Base-by-base conservation (phyloP, 2,113 vertebrate species). In the Tenrec ecaudatus region DNA sequence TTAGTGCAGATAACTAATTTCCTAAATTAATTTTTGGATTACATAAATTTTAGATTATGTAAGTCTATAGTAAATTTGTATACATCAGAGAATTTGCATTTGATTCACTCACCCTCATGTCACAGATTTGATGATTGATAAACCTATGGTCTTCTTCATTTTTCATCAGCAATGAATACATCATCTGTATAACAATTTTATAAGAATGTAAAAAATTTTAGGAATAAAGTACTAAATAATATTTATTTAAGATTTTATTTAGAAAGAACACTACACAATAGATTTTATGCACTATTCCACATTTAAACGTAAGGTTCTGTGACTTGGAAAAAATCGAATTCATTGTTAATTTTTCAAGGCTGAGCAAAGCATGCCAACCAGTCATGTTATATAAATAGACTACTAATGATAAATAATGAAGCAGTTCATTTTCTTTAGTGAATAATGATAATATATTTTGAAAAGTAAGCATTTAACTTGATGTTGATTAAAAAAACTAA, bases 341-440 rank as follows among this genome's bases (percentile, higher is more conserved):
- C 91, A 95, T 92, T 95, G 92, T 95, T 96, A 97, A 96, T 97
- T 97, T 98, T 96, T 96, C 95, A 96, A 97, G 97, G 95, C 93
- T 95, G 76, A 96, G 96, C 83, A 94, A 97, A 96, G 87, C 38
- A 73, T 93, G 87, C 96, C 95, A 96, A 88, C 81, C 53, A 95
- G 91, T 96, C 92, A 95, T 0, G 0, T 85, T 90, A 95, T 43
- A 94, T 96, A 97, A 97, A 97, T 97, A 93, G 90, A 85, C 88
- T 75, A 97, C 85, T 95, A 97, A 94, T 83, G 85, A 97, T 97
- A 96, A 97, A 96, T 97, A 97, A 97, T 97, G 93, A 97, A 97
- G 25, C 58, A 95, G 90, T 95, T 97, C 84, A 97, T 97, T 97
- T 98, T 97, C 93, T 81, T 96, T 96, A 94, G 94, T 97, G 92